These are phyloP conservation scores for Engystomops pustulosus DNA, from an alignment of 2,113 vertebrate species.

Conservation along the genomic window DNA sequence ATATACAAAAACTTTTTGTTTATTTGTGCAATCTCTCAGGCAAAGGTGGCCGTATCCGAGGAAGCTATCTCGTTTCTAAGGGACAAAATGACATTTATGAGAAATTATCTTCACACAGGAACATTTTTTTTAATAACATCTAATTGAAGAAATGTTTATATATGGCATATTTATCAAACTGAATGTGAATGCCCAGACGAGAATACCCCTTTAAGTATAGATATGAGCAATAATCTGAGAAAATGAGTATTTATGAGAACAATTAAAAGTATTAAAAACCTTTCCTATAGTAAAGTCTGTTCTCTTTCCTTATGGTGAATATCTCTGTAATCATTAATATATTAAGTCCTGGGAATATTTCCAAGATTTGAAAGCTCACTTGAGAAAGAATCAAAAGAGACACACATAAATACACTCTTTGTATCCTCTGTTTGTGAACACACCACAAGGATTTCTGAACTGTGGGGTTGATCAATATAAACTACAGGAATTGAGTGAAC, in stretches of 20 bases:
- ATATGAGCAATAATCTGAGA: neutral
- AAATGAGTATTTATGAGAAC: neutral
- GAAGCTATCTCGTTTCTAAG: too few species aligned
- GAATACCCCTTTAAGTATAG: neutral
- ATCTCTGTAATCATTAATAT: neutral
- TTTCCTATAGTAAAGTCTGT: neutral
- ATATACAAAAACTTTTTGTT: too few species aligned
- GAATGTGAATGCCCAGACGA: too few species aligned
- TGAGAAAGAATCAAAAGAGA: constrained; percentile 1
- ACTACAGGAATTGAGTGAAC: neutral
- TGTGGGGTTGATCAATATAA: constrained; percentile 16
- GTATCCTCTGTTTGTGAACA: neutral
- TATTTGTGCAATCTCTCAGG: too few species aligned
- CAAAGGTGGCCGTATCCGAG: too few species aligned
- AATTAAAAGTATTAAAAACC: neutral
- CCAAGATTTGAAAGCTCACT: constrained; percentile 8
- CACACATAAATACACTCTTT: neutral
- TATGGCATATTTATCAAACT: too few species aligned
- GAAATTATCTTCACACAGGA: too few species aligned
- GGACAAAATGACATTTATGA: too few species aligned
- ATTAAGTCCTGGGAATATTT: neutral
- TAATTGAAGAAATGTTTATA: too few species aligned
- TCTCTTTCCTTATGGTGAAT: neutral
- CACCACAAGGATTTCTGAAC: neutral
- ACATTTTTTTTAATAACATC: too few species aligned